phyloP scores from a whole-genome alignment of 2,797 vertebrate species.

The Diglossa cyanea region DNA sequence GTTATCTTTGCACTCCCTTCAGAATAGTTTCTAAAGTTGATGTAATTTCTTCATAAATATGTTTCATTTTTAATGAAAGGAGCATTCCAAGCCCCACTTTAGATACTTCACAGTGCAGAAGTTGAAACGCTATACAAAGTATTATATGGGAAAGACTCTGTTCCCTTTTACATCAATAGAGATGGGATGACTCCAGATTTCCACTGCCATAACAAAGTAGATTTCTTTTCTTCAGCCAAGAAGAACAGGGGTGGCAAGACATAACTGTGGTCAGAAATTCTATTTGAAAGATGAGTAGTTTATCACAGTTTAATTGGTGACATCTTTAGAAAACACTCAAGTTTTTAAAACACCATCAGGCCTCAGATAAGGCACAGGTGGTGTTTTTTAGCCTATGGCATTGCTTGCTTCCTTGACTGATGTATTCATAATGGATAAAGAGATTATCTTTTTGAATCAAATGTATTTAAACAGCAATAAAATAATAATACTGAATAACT shows the following conservation, averaged over 20 bases:
- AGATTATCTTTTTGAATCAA: not conserved
- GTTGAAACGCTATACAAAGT: not conserved
- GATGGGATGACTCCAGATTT: not conserved
- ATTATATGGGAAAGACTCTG: not conserved
- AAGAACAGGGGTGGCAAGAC: not conserved
- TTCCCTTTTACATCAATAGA: not conserved
- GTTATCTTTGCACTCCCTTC: not conserved
- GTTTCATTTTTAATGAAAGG: not conserved
- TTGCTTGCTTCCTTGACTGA: not conserved
- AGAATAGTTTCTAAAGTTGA: not conserved
- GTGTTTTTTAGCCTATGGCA: not conserved
- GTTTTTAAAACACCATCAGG: not conserved
- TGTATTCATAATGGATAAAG: not conserved
- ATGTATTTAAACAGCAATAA: not conserved
- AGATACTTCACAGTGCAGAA: not conserved
- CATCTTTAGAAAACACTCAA: not conserved
- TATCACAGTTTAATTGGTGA: not conserved
- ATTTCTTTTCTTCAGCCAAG: not conserved
- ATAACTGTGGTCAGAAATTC: not conserved
- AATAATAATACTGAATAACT: not conserved
- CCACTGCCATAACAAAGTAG: not conserved
- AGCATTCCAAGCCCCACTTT: not conserved
- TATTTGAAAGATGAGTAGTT: not conserved
- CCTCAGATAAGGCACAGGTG: not conserved
- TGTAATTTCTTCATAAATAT: not conserved